Evolutionary conservation across 2,888 invertebrate species (phyloP), one percentile per base, ranked within the genome.

Genomic region (Drosophila formosana): DNA sequence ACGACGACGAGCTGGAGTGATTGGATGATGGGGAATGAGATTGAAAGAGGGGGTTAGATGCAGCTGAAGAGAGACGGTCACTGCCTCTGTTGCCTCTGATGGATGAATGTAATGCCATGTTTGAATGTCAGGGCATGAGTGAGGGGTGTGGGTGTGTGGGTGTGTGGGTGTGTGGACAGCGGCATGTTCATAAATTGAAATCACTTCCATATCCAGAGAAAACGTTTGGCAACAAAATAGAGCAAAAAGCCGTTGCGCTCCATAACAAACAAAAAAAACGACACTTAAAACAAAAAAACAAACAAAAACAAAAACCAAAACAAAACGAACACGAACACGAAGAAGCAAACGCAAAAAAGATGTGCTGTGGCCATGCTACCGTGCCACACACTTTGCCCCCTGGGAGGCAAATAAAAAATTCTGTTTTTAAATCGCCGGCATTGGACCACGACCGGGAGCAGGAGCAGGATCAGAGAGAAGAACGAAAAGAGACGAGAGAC

Each of bases 111-210:
- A 75, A 71, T 75, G 75, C 72, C 72, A 72, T 66, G 72, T 72
- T 64, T 66, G 75, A 75, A 71, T 63, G 62, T 37, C 45, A 25
- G 25, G 28, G 49, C 18, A 34, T 34, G n/a, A 8, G 28, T 7
- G 39, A 18, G 23, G 47, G 41, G 50, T 64, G 64, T 46, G 34
- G 61, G 55, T 34, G 66, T 23, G 43, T 49, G 63, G 58, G 67
- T 46, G 53, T 55, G 78, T 70, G 77, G 64, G 80, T 85, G 79
- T 84, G 80, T 82, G 85, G 81, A 84, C 82, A 87, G 81, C 72
- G 88, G 82, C 88, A 87, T 89, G 89, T 89, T 90, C 91, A 91
- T 91, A 91, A 91, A 91, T 91, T 91, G 90, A 91, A 91, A 91
- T 91, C 90, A 89, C 90, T 89, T 90, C 90, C 90, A 90, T 82